Base-by-base conservation (phyloP, 2,888 invertebrate genomes). In the Teleogryllus oceanicus region DNA sequence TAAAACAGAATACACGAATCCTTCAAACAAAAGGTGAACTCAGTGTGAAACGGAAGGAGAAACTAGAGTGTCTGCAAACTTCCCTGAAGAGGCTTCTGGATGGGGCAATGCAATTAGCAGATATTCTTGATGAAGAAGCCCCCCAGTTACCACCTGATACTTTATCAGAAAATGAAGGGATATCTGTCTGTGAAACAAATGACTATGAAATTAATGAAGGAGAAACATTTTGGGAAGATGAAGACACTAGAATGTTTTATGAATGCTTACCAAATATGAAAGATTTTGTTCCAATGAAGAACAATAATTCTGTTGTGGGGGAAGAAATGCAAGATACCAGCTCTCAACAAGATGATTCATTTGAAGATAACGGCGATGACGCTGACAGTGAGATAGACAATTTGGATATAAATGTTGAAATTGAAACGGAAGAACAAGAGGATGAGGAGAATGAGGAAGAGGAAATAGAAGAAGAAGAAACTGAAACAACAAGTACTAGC, bases 11-110 rank as follows among this genome's bases (percentile, higher is more conserved):
- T 85, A 91, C 94, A 79, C 92, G 94, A 83, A 95, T 96, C 76
- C 88, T 96, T 84, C 94, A 96, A 87, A 96, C 96, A 0, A 94
- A 97, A 87, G 99, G 98, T 1, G 98, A 99, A 88, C 89, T 99
- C 11, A 95, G 94, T 78, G 91, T 92, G 81, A 98, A 98, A 84
- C 91, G 97, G 80, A 94, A 94, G 84, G 96, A 97, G 83, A 94
- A 93, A 84, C 88, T 94, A 77, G 95, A 96, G 85, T 89, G 91
- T 50, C 90, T 95, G 87, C 93, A 94, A 87, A 87, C 88, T 18
- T 89, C 92, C 76, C 95, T 94, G 85, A 95, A 96, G 83, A 94
- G 96, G 86, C 88, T 96, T 11, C 87, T 94, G 4, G 87, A 89
- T 2, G 93, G 93, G 21, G 93, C 95, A 0, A 94, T 94, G 84